These are phyloP conservation scores for Excalfactoria chinensis DNA, from an alignment of 2,113 vertebrate genomes.

Conservation along the genomic window DNA sequence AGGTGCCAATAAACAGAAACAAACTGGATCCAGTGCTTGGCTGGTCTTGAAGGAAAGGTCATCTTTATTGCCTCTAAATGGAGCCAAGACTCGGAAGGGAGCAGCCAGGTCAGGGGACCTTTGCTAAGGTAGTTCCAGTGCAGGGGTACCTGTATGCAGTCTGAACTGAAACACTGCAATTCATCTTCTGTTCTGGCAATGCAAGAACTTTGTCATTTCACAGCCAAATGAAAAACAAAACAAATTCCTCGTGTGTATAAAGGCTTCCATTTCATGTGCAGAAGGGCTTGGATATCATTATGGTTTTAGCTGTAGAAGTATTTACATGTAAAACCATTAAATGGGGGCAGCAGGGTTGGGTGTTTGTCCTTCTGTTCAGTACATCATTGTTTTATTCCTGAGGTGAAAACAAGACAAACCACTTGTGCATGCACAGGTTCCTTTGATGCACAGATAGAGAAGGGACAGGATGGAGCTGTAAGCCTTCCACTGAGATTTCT, in stretches of 20 bases:
- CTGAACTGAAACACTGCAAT: background rate
- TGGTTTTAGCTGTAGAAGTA: background rate
- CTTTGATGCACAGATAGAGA: background rate
- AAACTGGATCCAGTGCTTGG: background rate
- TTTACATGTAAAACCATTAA: background rate
- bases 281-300: background rate
- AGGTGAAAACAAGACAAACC: background rate
- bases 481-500: background rate
- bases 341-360: rapidly evolving
- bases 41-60: rapidly evolving
- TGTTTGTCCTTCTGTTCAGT: rapidly evolving
- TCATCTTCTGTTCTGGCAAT: background rate
- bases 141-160: too few species aligned
- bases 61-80: rapidly evolving
- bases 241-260: rapidly evolving
- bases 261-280: background rate
- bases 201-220: background rate
- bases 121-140: background rate
- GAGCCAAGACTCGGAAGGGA: background rate
- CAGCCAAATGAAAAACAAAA: background rate
- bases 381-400: background rate
- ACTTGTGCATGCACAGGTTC: background rate
- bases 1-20: background rate
- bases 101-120: background rate
- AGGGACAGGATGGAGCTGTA: background rate